A percentile compares a stretch with the other conserved stretches of the same genome.
Conservation (phyloP, 2,113 vertebrate genomes). For the Crotophaga sulcirostris region DNA sequence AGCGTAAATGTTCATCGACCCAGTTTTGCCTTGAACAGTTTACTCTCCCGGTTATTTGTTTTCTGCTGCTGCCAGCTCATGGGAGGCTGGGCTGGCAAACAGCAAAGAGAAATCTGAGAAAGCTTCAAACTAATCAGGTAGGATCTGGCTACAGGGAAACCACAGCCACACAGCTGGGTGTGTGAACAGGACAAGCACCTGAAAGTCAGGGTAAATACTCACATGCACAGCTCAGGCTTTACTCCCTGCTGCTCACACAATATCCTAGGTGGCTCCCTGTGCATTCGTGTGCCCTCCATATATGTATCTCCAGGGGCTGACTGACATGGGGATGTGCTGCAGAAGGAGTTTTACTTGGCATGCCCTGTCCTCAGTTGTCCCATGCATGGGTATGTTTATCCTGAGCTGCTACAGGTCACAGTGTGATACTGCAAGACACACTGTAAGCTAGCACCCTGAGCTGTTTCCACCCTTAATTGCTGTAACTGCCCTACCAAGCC, state of each 20-base stretch:
- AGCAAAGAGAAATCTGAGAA: neutral
- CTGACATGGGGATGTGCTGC: rapidly evolving
- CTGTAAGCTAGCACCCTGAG: neutral
- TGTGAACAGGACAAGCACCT: neutral
- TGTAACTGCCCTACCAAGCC: neutral
- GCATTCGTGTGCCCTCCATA: rapidly evolving
- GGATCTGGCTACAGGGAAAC: neutral
- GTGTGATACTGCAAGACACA: rapidly evolving
- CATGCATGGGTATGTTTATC: neutral
- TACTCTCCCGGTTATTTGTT: neutral
- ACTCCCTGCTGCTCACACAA: neutral
- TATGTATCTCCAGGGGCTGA: neutral
- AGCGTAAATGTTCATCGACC: neutral
- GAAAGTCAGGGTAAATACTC: neutral
- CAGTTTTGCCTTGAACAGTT: neutral
- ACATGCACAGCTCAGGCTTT: neutral
- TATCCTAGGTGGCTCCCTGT: neutral
- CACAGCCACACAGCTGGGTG: neutral
- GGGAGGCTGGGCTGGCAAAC: neutral
- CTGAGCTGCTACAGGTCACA: neutral
- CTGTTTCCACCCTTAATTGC: neutral
- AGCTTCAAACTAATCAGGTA: neutral
- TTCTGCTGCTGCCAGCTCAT: neutral
- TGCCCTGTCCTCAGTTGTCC: neutral
- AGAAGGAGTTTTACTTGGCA: neutral